Conservation (phyloP, 1,140 invertebrate species). For the Megathymus violae region DNA sequence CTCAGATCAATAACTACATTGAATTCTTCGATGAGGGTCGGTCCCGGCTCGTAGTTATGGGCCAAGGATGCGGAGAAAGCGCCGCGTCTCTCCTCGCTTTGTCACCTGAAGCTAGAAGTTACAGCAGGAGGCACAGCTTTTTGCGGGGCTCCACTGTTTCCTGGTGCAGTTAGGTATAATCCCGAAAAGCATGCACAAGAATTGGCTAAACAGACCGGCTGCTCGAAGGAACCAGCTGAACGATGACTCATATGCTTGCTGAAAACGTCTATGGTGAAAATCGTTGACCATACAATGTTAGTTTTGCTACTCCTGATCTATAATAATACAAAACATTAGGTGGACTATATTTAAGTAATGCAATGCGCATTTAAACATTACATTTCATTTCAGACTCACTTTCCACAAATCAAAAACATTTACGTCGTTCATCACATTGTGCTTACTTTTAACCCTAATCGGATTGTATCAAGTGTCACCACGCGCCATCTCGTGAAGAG, state of each 20-base stretch:
- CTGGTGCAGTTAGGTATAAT: constrained; percentile 85
- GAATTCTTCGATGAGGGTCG: constrained; percentile 89
- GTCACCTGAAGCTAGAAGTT: constrained; percentile 72
- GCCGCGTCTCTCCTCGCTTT: constrained; percentile 85
- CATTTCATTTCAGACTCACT: too few relatives aligned
- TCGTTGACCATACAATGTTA: too few relatives aligned
- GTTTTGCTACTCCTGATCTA: too few relatives aligned
- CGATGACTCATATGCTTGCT: constrained; percentile 85
- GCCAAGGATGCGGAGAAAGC: constrained; percentile 88
- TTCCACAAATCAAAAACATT: too few relatives aligned
- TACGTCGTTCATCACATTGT: too few relatives aligned
- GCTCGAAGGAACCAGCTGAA: constrained; percentile 80
- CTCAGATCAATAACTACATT: constrained; percentile 86
- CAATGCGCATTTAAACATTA: too few relatives aligned
- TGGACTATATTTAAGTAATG: too few relatives aligned
- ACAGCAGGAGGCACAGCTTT: constrained; percentile 86
- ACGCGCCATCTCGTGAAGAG: too few relatives aligned
- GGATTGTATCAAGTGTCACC: too few relatives aligned
- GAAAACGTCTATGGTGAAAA: constrained; percentile 63
- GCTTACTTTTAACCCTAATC: too few relatives aligned
- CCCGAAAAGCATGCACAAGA: constrained; percentile 80
- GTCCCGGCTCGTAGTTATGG: constrained; percentile 86
- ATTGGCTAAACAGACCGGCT: constrained; percentile 83
- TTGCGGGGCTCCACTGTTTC: constrained; percentile 87
- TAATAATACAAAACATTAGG: too few relatives aligned